phyloP scores from a whole-genome alignment of 2,797 vertebrate genomes.

The Sciaenops ocellatus region DNA sequence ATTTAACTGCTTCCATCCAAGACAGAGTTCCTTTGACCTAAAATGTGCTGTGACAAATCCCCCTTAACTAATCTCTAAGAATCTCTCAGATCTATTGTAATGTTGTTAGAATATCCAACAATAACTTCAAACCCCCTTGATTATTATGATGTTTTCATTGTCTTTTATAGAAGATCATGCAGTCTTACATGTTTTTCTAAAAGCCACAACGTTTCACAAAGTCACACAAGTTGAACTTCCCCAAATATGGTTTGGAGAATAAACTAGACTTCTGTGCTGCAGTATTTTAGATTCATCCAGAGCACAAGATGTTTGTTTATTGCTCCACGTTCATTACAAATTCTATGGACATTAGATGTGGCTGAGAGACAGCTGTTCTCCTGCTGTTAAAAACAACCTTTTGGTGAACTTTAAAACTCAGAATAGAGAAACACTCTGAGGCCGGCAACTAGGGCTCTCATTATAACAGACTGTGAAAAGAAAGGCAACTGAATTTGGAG shows the following conservation, averaged over 20 bases:
- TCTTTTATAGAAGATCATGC: not conserved
- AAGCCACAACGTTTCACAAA: not conserved
- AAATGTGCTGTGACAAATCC: not conserved
- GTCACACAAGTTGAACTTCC: not conserved
- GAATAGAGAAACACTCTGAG: not conserved
- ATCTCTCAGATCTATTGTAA: not conserved
- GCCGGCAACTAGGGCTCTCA: not conserved
- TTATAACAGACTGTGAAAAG: not conserved
- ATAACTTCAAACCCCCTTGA: not conserved
- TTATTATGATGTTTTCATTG: not conserved
- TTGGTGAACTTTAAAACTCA: conserved; percentile 1
- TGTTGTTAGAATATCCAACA: not conserved
- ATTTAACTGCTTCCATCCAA: not conserved
- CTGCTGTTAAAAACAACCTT: not conserved
- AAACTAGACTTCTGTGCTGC: not conserved
- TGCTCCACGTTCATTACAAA: not conserved
- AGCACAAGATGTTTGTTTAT: not conserved
- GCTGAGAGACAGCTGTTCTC: not conserved
- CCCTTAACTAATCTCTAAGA: not conserved
- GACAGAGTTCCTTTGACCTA: not conserved
- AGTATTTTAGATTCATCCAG: not conserved
- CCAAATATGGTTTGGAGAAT: not conserved
- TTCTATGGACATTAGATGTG: not conserved
- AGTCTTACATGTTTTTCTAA: not conserved
- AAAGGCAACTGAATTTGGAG: not conserved